Evolutionary conservation across 2,113 vertebrate genomes (phyloP).

Genomic region (Podocnemis expansa): DNA sequence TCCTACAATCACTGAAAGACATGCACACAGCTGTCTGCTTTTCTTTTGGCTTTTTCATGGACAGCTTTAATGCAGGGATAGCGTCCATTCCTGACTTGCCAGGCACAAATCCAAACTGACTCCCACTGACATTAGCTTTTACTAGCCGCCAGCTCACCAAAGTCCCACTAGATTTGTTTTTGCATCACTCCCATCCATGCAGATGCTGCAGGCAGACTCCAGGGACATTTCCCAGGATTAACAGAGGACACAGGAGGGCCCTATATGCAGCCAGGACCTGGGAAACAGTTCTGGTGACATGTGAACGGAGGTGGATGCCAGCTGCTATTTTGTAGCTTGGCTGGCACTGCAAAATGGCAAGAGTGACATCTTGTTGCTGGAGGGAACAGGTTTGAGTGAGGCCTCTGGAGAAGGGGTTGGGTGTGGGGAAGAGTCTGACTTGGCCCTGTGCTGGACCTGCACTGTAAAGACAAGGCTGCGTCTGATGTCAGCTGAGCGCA

Average conservation of each 20-base stretch:
- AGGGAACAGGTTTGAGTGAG: not conserved
- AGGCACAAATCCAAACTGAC: not conserved
- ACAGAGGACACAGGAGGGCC: not conserved
- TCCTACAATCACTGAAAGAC: not conserved
- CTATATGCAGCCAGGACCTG: no score
- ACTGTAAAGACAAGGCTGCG: not conserved
- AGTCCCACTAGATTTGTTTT: not conserved
- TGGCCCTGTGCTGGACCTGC: not conserved
- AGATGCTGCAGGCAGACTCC: not conserved
- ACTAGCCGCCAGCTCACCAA: not conserved
- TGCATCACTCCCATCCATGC: not conserved
- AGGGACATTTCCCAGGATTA: no score
- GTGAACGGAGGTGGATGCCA: not conserved
- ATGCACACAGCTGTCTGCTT: not conserved
- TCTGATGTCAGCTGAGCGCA: not conserved
- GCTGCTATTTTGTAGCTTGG: not conserved
- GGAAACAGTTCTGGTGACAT: not conserved
- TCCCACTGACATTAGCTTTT: not conserved
- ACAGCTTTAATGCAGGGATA: not conserved
- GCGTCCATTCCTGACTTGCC: no score
- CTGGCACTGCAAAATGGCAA: not conserved
- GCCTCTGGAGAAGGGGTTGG: not conserved
- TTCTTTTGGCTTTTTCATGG: no score
- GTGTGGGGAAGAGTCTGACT: not conserved
- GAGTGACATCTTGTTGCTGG: no score